Percentiles rank a stretch among this genome's conserved stretches.
phyloP scores from a whole-genome alignment of 1,140 invertebrate species.

The Cotesia chilonis region DNA sequence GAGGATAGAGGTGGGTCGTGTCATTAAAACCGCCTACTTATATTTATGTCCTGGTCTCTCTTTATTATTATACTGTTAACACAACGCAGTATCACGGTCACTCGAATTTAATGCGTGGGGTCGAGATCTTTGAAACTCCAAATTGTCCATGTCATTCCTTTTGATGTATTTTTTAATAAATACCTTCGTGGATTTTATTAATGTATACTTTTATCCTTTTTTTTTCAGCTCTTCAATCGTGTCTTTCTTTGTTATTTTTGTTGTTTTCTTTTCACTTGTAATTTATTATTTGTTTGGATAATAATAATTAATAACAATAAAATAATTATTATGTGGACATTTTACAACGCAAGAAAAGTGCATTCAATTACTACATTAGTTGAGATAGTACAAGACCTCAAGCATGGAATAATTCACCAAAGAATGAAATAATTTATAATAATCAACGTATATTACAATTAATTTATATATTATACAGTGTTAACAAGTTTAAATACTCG shows the following conservation, averaged over 20 bases:
- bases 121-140: background rate
- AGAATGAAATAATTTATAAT: conserved; percentile 12
- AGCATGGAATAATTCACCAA: conserved; percentile 1
- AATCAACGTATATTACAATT: conserved; percentile 8
- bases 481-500: conserved; percentile 6
- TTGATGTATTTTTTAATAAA: no score
- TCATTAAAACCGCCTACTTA: conserved; percentile 25
- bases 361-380: conserved; percentile 22
- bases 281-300: no score
- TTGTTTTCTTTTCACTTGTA: no score
- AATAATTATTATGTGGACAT: no score
- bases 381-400: conserved; percentile 11
- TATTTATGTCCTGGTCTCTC: conserved; percentile 6
- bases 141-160: background rate
- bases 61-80: conserved; percentile 13
- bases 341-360: conserved; percentile 10
- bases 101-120: conserved; percentile 23
- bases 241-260: no score
- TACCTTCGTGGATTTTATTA: background rate
- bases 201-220: background rate
- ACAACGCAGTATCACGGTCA: conserved; percentile 6
- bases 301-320: no score
- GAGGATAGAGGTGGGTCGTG: conserved; percentile 23
- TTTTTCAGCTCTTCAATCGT: background rate
- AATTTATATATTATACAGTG: background rate